Evolutionary conservation across 2,797 vertebrate species (phyloP).

Genomic region (Pantherophis alleghaniensis): DNA sequence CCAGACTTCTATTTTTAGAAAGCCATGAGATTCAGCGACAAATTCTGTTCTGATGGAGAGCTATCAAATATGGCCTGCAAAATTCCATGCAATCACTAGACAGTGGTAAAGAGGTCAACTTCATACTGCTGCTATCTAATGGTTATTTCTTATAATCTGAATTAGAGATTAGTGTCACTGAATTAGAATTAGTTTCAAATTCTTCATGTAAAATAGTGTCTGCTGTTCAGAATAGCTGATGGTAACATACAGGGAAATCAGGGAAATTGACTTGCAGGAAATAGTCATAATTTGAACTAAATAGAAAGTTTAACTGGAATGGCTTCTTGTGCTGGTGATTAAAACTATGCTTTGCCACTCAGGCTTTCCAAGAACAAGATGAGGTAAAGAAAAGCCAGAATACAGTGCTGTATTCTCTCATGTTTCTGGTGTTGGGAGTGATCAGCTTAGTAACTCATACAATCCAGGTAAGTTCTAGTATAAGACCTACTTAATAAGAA

Average conservation of each 20-base stretch:
- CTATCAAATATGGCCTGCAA: background rate
- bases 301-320: background rate
- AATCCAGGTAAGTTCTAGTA: constrained; percentile 58
- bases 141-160: background rate
- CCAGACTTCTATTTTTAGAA: background rate
- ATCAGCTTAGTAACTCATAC: constrained; percentile 58
- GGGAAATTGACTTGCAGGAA: background rate
- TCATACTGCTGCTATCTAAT: background rate
- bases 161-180: background rate
- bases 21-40: background rate
- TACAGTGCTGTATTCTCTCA: constrained; percentile 59
- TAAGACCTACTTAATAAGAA: background rate
- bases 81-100: background rate
- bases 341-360: constrained; percentile 16
- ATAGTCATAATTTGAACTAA: background rate
- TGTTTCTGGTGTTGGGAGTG: constrained; percentile 66
- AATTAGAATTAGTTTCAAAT: background rate
- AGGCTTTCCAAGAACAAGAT: constrained; percentile 66
- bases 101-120: background rate
- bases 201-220: background rate
- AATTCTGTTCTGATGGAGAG: background rate
- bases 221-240: background rate
- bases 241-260: background rate
- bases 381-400: constrained; percentile 49
- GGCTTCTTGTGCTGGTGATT: background rate